A percentile compares a stretch with the other conserved stretches of the same genome.
Conservation (phyloP, 2,797 vertebrate genomes). For the Chelidonichthys spinosus region DNA sequence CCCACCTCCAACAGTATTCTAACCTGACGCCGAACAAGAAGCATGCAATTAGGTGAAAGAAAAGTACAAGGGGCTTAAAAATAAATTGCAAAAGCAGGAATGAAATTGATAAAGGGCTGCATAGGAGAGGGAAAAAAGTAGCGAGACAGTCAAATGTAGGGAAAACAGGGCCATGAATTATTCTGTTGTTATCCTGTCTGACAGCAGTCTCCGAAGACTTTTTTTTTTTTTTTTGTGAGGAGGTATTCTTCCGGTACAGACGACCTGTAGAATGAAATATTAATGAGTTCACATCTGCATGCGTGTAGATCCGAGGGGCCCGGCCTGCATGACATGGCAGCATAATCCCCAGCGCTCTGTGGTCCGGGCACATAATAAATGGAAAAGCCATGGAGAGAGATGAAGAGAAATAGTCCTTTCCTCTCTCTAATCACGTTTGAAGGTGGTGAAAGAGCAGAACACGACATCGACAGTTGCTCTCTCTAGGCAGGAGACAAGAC, state of each 20-base stretch:
- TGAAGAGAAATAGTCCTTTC: constrained; percentile 62
- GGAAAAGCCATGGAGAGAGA: constrained; percentile 51
- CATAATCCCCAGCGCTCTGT: constrained; percentile 59
- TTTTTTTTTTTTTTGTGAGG: constrained; percentile 41
- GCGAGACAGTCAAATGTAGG: constrained; percentile 33
- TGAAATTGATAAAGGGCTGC: constrained; percentile 40
- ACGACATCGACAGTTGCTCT: constrained; percentile 69
- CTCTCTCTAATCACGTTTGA: constrained; percentile 72
- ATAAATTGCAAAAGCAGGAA: constrained; percentile 29
- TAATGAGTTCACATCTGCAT: constrained; percentile 73
- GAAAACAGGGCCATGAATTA: constrained; percentile 72
- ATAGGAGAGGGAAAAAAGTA: constrained; percentile 20
- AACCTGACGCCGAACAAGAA: constrained; percentile 46
- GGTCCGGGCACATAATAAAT: constrained; percentile 52
- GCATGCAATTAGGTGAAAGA: constrained; percentile 15
- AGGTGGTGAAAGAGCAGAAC: constrained; percentile 69
- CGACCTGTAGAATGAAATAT: constrained; percentile 76
- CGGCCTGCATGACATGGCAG: constrained; percentile 53
- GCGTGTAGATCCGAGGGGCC: constrained; percentile 50
- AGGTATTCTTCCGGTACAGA: constrained; percentile 57
- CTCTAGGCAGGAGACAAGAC: constrained; percentile 58
- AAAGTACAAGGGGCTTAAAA: constrained; percentile 27
- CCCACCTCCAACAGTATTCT: constrained; percentile 35
- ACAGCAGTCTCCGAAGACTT: constrained; percentile 60
- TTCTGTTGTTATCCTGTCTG: constrained; percentile 70